phyloP scores from a whole-genome alignment of 2,113 vertebrate species.

The Zeus faber region DNA sequence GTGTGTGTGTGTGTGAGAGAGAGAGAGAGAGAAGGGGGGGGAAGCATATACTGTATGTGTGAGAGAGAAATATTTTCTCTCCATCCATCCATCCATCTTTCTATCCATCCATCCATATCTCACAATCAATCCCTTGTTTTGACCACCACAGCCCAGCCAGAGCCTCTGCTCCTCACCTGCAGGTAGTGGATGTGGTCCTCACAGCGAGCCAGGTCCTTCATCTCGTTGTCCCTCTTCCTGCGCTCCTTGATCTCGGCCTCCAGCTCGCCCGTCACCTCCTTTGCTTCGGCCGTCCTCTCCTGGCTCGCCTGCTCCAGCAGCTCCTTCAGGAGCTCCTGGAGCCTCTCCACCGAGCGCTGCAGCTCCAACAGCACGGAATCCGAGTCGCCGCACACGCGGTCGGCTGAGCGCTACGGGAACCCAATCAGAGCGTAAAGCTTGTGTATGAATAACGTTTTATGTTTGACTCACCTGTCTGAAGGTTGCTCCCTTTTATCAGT shows the following conservation, averaged over 20 bases:
- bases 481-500: no score
- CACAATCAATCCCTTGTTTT: not conserved
- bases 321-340: slow-evolving; percentile 71
- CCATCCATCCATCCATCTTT: no score
- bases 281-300: slow-evolving; percentile 70
- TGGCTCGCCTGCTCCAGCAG: slow-evolving; percentile 56
- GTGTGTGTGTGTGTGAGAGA: no score
- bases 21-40: no score
- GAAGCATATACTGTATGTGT: no score
- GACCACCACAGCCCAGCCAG: not conserved
- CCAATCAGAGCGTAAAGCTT: not conserved
- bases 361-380: slow-evolving; percentile 61
- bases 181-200: slow-evolving; percentile 75
- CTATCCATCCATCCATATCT: no score
- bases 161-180: no score
- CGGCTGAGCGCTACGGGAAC: slow-evolving; percentile 53
- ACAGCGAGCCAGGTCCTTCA: slow-evolving; percentile 63
- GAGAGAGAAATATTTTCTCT: no score
- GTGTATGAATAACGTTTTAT: not conserved
- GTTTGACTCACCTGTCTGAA: no score
- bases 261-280: slow-evolving; percentile 61
- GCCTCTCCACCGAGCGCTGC: slow-evolving; percentile 63
- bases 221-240: slow-evolving; percentile 61
- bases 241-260: slow-evolving; percentile 65
- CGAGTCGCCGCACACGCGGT: slow-evolving; percentile 46